Base-by-base conservation (phyloP, 1,140 invertebrate genomes). In the Drosophila melanica region DNA sequence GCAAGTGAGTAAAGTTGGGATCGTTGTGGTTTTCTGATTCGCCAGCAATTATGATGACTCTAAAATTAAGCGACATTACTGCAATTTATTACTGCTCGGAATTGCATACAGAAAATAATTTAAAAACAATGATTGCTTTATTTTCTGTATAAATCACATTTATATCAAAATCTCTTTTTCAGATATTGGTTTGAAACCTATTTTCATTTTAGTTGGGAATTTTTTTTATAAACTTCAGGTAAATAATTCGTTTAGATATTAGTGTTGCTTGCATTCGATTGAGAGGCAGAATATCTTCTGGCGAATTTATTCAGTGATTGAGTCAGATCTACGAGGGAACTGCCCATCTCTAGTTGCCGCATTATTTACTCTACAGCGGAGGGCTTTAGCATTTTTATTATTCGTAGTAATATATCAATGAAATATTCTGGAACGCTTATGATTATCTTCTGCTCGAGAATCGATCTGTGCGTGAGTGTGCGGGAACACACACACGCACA, bases 401-500 rank as follows among this genome's bases (percentile, higher is more conserved):
- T 81, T 78, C 81, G 60, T 87, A 81, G 81, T 86, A 86, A 81
- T 86, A 66, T 86, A 86, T 86, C 81, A 86, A 86, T 86, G 81
- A 86, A 86, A 72, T 75, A 50, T 54, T 70, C 58, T 59, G 54
- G 69, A 39, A 65, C 37, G 20, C 57, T 75, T 41, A n/a, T 39
- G 58, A 77, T 74, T 73, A 77, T 63, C 73, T 60, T 54, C 45
- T 66, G 45, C 39, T 44, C 39, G 30, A 59, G 58, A 62, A 65
- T 7, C 54, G 18, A 9, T 45, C 10, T 20, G 20, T 39, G 70
- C 45, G n/a, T 39, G 55, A 37, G 16, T 14, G 47, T 50, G 11
- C 7, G 45, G 10, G 33, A 20, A 48, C n/a, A n/a, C 45, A 33
- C 47, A 14, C 23, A 10, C 12, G 55, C 47, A 4, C 12, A 44